Conservation (phyloP, 2,797 vertebrate genomes). For the Parambassis ranga region DNA sequence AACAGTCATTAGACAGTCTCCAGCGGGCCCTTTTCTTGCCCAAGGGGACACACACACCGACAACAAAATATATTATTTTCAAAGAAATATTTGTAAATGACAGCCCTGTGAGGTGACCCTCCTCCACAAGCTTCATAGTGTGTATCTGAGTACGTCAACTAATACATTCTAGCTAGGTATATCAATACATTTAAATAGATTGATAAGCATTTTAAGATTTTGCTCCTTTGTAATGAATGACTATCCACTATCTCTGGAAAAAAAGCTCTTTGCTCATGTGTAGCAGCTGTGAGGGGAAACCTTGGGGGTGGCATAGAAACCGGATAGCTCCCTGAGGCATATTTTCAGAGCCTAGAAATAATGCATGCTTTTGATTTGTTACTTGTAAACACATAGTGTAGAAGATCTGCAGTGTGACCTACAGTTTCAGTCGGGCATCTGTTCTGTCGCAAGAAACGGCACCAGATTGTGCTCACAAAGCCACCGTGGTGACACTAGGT, state of each 20-base stretch:
- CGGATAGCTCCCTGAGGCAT: constrained; percentile 74
- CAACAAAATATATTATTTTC: constrained; percentile 70
- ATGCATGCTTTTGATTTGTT: constrained; percentile 81
- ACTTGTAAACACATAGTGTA: constrained; percentile 73
- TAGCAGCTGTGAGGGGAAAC: constrained; percentile 71
- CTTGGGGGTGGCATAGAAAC: constrained; percentile 48
- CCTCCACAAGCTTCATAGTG: too few relatives aligned
- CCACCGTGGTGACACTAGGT: constrained; percentile 36
- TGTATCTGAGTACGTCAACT: too few relatives aligned
- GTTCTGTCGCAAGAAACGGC: constrained; percentile 50
- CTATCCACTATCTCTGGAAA: constrained; percentile 37
- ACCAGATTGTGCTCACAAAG: constrained; percentile 50
- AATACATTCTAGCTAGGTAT: too few relatives aligned
- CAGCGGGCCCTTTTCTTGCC: constrained; percentile 59
- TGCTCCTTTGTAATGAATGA: constrained; percentile 25
- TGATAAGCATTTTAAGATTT: neutral
- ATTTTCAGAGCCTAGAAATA: constrained; percentile 75
- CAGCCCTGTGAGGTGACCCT: constrained; percentile 9
- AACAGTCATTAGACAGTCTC: constrained; percentile 65
- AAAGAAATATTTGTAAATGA: constrained; percentile 77
- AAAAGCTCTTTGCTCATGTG: constrained; percentile 44
- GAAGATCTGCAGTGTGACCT: constrained; percentile 62
- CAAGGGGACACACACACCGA: constrained; percentile 66
- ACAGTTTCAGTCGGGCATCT: constrained; percentile 53
- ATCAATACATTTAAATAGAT: neutral